These are phyloP conservation scores for Parazoanthus atlanticus DNA, from an alignment of 92 coral and sea anemone genomes.

Conservation along the genomic window DNA sequence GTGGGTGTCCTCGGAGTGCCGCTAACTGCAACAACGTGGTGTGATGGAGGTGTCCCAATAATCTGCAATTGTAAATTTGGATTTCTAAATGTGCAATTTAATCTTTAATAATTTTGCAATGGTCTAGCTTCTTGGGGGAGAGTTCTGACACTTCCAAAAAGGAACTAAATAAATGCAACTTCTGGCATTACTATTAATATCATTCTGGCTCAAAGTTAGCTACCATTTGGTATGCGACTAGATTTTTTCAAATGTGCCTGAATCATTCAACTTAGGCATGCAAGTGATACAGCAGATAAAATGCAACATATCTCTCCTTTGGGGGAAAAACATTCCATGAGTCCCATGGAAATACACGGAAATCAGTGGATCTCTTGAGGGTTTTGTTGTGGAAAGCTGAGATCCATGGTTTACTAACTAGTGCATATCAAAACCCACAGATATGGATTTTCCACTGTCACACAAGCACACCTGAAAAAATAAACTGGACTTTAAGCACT, in stretches of 20 bases:
- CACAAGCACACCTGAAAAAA: not conserved
- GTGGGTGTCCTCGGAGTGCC: slow-evolving; percentile 86
- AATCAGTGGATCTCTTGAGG: no score
- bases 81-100: not conserved
- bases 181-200: not conserved
- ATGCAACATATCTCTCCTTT: not conserved
- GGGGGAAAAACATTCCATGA: not conserved
- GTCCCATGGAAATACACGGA: no score
- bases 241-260: no score
- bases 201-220: not conserved
- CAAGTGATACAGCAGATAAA: not conserved
- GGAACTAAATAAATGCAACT: not conserved
- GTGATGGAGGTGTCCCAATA: slow-evolving; percentile 85
- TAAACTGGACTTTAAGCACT: no score
- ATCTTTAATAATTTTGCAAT: not conserved
- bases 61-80: slow-evolving; percentile 51
- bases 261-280: not conserved
- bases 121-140: no score
- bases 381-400: not conserved
- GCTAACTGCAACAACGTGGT: slow-evolving; percentile 81
- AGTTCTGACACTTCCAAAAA: no score
- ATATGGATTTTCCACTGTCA: no score
- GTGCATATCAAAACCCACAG: no score
- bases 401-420: not conserved
- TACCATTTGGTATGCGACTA: no score